Evolutionary conservation across 2,113 vertebrate genomes (phyloP), one percentile per base, ranked within the genome.

Genomic region (Isichthys henryi): DNA sequence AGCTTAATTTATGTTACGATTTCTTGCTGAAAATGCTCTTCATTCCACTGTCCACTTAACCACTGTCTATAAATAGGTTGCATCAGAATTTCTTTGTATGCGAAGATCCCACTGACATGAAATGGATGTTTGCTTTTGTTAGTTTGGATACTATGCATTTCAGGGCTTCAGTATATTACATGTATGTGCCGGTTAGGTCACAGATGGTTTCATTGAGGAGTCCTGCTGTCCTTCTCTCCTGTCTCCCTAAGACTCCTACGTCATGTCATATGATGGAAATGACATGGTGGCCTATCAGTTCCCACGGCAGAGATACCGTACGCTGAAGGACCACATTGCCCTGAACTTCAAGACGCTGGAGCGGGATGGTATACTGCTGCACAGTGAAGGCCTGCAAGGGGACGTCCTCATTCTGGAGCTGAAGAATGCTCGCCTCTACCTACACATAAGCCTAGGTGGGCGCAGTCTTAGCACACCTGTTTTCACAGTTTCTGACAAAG

Each of bases 271-370:
- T 5, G 98, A 98, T 0, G 98, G 98, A 1, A 97, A 99, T 5
- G 97, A 99, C 48, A 97, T 98, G 53, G 96, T 99, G 92, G 94
- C 97, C 1, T 99, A 99, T 93, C 96, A 94, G 74, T 99, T 97
- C 91, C 97, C 97, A 2, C 90, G 89, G 66, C 96, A 94, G 90
- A 95, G 91, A 89, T 95, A 96, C 88, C 96, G 95, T 8, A 98
- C 97, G 0, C 93, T 97, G 0, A 93, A 97, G 58, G 98, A 99
- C 89, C 96, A 97, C 92, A 97, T 98, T 46, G 96, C 97, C 90
- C 97, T 99, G 89, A 99, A 97, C 94, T 99, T 99, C 93, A 99
- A 99, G 94, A 99, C 98, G 0, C 94, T 98, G 93, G 98, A 98
- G 93, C 97, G 97, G 91, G 97, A 99, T 0, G 98, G 98, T 31